phyloP scores from a whole-genome alignment of 2,797 vertebrate species.

The Pseudomugil gertrudae region DNA sequence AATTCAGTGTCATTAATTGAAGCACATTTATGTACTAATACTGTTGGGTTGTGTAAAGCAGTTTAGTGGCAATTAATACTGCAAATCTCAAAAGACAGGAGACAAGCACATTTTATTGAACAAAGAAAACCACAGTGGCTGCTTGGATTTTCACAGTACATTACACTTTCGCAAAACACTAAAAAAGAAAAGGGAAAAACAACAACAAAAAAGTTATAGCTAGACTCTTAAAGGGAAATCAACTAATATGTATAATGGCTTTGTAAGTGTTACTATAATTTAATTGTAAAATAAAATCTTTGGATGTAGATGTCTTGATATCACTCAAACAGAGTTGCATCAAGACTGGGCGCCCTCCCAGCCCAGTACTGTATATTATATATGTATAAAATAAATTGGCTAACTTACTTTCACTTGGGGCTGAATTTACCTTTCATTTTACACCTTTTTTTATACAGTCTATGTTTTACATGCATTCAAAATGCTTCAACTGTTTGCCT shows the following conservation, averaged over 20 bases:
- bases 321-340: conserved; percentile 9
- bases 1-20: neutral
- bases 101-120: conserved; percentile 69
- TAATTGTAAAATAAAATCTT: conserved; percentile 52
- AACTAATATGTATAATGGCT: conserved; percentile 37
- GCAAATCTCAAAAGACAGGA: conserved; percentile 54
- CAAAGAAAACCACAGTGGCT: conserved; percentile 72
- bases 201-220: conserved; percentile 20
- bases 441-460: too few species aligned
- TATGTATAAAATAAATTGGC: neutral
- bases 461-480: conserved; percentile 7
- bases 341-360: conserved; percentile 11
- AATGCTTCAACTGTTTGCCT: neutral
- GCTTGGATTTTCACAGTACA: conserved; percentile 68
- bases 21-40: neutral
- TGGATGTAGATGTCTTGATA: conserved; percentile 38
- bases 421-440: conserved; percentile 15
- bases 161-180: conserved; percentile 60
- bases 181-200: conserved; percentile 26
- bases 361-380: conserved; percentile 8
- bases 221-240: conserved; percentile 42
- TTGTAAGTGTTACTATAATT: conserved; percentile 39
- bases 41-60: neutral
- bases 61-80: conserved; percentile 4
- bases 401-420: conserved; percentile 3